Base-by-base conservation (phyloP, 2,113 vertebrate genomes). In the Odobenus rosmarus region DNA sequence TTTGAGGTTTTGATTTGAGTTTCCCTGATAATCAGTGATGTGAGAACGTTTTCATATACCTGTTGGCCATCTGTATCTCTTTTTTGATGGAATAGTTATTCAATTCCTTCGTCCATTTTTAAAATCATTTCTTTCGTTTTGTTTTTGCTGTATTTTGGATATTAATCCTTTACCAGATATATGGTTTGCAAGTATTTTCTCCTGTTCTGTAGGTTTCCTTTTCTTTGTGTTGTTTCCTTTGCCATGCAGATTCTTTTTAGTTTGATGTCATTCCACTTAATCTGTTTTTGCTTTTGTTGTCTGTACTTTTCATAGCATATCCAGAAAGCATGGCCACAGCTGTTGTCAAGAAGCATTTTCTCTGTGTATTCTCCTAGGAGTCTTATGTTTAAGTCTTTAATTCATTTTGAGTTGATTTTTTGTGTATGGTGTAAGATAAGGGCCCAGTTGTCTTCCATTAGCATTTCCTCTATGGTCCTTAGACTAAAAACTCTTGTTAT, bases 341-440 rank as follows among this genome's bases (percentile, higher is more conserved):
- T 59, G 67, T 69, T 55, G 15, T 76, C 23, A 72, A 87, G n/a
- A 90, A 46, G 19, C 1, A 18, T 49, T 80, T 81, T 28, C 14
- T 59, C 14, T 87, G 10, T 23, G 16, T 86, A 86, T 74, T 87
- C 28, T 81, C 89, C 51, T 93, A 59, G 31, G 51, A 88, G 15
- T 71, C 46, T 62, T 55, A 88, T 49, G 10, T 84, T 42, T 93
- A 79, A 79, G 28, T 71, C 71, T 79, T 85, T 72, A 53, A 55
- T 71, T n/a, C 51, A 85, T 71, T 96, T 93, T 84, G n/a, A 92
- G 42, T 81, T 53, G 53, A 28, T 72, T 64, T 83, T 76, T 88
- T 83, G 31, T 92, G 14, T 53, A 33, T 51, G 31, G 14, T 81
- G 4, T 86, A 93, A 93, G 46, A 79, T 61, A 87, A 96, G 33